Evolutionary conservation across 2,797 vertebrate genomes (phyloP).

Genomic region (Agapornis canus): DNA sequence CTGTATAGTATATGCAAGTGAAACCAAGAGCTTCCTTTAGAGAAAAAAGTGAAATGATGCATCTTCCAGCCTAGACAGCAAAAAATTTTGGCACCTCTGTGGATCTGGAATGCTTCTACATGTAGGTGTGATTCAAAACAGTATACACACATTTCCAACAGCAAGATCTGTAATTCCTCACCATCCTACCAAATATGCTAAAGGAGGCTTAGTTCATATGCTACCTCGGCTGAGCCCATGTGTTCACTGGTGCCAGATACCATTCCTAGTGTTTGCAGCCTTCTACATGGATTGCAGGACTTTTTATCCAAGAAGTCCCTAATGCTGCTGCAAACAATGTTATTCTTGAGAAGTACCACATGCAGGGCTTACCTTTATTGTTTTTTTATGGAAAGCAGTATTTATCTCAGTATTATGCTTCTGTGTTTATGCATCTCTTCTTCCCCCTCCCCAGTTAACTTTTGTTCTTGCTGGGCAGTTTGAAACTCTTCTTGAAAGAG

Average conservation of each 20-base stretch:
- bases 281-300: neutral
- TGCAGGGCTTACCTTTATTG: neutral
- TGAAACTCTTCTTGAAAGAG: neutral
- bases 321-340: neutral
- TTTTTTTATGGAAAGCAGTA: neutral
- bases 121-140: slow-evolving; percentile 59
- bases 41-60: slow-evolving; percentile 26
- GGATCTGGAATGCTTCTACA: slow-evolving; percentile 55
- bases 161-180: slow-evolving; percentile 64
- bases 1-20: neutral
- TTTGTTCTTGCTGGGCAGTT: neutral
- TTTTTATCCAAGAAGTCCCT: neutral
- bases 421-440: neutral
- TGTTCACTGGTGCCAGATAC: neutral
- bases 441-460: neutral
- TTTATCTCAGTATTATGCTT: neutral
- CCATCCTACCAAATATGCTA: slow-evolving; percentile 40
- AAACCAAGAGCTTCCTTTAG: slow-evolving; percentile 42
- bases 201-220: neutral
- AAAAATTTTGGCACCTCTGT: slow-evolving; percentile 39
- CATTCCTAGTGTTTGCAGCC: neutral
- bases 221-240: neutral
- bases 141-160: slow-evolving; percentile 58
- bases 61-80: neutral
- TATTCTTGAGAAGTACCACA: neutral